Conservation (phyloP, 2,888 invertebrate genomes). For the Frankliniella intonsa region DNA sequence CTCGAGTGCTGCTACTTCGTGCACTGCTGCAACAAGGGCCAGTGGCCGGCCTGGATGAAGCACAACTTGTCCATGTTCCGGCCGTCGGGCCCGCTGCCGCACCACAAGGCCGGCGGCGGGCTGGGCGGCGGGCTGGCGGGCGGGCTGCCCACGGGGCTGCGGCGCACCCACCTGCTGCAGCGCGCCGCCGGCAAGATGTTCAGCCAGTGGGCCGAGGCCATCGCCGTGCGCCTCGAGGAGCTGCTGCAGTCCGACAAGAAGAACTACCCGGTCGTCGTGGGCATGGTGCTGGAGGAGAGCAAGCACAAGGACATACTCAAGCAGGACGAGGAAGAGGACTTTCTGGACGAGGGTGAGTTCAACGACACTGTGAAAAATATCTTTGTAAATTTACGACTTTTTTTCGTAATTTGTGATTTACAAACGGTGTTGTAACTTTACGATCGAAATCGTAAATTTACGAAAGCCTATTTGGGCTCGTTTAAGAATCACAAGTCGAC, state of each 20-base stretch:
- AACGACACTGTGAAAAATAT: too few species aligned
- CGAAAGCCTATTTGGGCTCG: too few species aligned
- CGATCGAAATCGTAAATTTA: too few species aligned
- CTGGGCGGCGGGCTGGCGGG: conserved; percentile 38
- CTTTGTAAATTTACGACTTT: too few species aligned
- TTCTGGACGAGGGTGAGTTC: conserved; percentile 80
- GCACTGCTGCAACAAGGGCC: conserved; percentile 95
- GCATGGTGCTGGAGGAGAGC: conserved; percentile 66
- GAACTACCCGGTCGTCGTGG: conserved; percentile 61
- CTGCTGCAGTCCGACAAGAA: conserved; percentile 77
- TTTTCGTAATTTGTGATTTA: too few species aligned
- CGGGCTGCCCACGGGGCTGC: conserved; percentile 53
- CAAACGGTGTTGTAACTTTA: too few species aligned
- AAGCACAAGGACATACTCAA: conserved; percentile 73
- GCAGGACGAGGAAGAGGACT: conserved; percentile 94
- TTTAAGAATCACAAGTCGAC: too few species aligned
- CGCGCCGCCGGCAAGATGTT: conserved; percentile 94
- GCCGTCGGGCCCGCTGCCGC: conserved; percentile 60
- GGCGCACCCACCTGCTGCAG: conserved; percentile 69
- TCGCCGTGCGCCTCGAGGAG: conserved; percentile 87
- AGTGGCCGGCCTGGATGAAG: conserved; percentile 99
- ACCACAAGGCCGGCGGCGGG: conserved; percentile 43
- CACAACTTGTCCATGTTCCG: conserved; percentile 72
- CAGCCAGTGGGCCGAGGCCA: conserved; percentile 93
- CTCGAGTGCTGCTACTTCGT: conserved; percentile 96